Base-by-base conservation (phyloP, 1,140 invertebrate species). In the Drosophila quadrilineata region DNA sequence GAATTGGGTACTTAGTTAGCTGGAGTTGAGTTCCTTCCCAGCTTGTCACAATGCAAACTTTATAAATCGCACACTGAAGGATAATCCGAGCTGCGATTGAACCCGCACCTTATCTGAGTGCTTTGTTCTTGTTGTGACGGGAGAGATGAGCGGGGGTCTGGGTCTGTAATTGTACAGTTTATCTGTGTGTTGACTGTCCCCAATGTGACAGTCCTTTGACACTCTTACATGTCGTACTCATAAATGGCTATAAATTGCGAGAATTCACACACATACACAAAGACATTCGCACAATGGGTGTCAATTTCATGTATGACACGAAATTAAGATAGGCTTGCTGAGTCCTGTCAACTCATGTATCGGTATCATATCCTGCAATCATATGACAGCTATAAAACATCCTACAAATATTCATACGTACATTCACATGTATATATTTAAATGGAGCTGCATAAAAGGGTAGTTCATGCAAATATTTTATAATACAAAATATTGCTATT, bases 321-420 rank as follows among this genome's bases (percentile, higher is more conserved):
- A 84, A 79, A 84, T 84, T 84, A 84, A 84, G 79, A 84, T 84
- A 85, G 74, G 65, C 71, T 43, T 63, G 60, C 52, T n/a, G n/a
- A 79, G 46, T 70, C 50, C 75, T 84, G 79, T 79, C 79, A 74
- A 75, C 70, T 75, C 74, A 35, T 67, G 49, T 57, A 49, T 68
- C 64, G 35, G 17, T 28, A 54, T 54, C 24, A 46, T 29, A 54
- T 54, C 24, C 38, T 29, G 5, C 24, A 43, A 31, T 26, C 75
- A 60, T 71, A 62, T 71, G 79, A 65, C 79, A 56, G 50, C 69
- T 58, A 73, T 79, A 79, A 85, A 85, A 85, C 43, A 67, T 28
- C n/a, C n/a, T n/a, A n/a, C n/a, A n/a, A n/a, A n/a, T n/a, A n/a
- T n/a, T n/a, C n/a, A n/a, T n/a, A n/a, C n/a, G n/a, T n/a, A n/a